phyloP scores from a whole-genome alignment of 2,113 vertebrate genomes.

The Todiramphus chloris region DNA sequence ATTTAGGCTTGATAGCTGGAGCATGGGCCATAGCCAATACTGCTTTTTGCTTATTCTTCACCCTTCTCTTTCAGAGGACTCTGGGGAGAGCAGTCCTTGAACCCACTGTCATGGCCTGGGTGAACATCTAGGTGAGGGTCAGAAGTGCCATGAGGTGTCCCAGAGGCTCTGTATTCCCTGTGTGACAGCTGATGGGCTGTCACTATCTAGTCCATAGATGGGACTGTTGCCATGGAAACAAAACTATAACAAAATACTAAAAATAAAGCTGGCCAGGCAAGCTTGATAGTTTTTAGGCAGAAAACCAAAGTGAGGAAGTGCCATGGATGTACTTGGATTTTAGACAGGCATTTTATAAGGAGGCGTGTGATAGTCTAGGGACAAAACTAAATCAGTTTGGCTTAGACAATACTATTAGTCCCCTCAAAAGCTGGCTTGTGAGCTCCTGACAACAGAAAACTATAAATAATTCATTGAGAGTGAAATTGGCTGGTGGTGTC shows the following conservation, averaged over 20 bases:
- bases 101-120: not conserved
- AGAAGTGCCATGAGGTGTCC: not conserved
- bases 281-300: slow-evolving; percentile 19
- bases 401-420: not conserved
- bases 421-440: not conserved
- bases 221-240: not conserved
- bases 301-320: not conserved
- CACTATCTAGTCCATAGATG: not conserved
- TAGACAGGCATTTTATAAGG: not conserved
- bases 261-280: slow-evolving; percentile 8
- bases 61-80: not conserved
- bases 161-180: rapidly evolving
- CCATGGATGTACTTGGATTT: not conserved
- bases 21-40: rapidly evolving
- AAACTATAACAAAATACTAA: not conserved
- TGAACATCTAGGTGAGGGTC: not conserved
- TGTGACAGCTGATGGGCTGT: not conserved
- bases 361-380: not conserved
- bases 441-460: not conserved
- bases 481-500: not conserved
- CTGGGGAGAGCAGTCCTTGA: not conserved
- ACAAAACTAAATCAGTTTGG: slow-evolving; percentile 13
- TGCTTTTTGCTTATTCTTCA: not conserved
- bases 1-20: not conserved
- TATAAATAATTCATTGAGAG: not conserved